Conservation (phyloP, 2,888 invertebrate genomes). For the Carcina quercana region DNA sequence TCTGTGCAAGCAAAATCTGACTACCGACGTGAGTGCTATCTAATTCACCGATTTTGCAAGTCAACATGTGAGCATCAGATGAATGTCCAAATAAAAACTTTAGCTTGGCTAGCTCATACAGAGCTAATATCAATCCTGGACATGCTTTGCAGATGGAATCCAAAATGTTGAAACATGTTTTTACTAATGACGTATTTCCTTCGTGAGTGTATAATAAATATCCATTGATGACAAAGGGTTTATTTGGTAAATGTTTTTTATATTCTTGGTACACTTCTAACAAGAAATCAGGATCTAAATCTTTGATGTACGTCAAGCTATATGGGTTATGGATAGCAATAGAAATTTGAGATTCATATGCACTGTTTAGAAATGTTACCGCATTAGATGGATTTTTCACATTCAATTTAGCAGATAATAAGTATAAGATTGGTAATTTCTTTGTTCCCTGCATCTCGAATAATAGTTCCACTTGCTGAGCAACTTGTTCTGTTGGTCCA, state of each 20-base stretch:
- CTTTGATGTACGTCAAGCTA: conserved; percentile 82
- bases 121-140: conserved; percentile 82
- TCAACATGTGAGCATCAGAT: conserved; percentile 79
- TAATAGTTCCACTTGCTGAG: conserved; percentile 90
- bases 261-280: conserved; percentile 85
- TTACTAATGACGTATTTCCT: conserved; percentile 57
- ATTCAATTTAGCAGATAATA: conserved; percentile 79
- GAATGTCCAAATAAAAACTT: conserved; percentile 87
- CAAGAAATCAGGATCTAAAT: conserved; percentile 90
- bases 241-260: conserved; percentile 81
- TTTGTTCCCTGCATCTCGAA: conserved; percentile 83
- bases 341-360: conserved; percentile 67
- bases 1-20: conserved; percentile 90
- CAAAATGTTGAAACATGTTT: conserved; percentile 78
- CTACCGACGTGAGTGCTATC: conserved; percentile 89
- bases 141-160: conserved; percentile 84
- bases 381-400: conserved; percentile 70
- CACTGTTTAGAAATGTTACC: conserved; percentile 75
- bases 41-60: conserved; percentile 82
- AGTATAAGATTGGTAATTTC: conserved; percentile 79
- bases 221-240: conserved; percentile 64
- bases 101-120: conserved; percentile 84
- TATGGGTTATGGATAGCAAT: conserved; percentile 73
- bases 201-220: conserved; percentile 59
- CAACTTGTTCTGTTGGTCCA: conserved; percentile 81